These are phyloP conservation scores for Pseudoips prasinana DNA, from an alignment of 2,888 invertebrate genomes.

Conservation along the genomic window DNA sequence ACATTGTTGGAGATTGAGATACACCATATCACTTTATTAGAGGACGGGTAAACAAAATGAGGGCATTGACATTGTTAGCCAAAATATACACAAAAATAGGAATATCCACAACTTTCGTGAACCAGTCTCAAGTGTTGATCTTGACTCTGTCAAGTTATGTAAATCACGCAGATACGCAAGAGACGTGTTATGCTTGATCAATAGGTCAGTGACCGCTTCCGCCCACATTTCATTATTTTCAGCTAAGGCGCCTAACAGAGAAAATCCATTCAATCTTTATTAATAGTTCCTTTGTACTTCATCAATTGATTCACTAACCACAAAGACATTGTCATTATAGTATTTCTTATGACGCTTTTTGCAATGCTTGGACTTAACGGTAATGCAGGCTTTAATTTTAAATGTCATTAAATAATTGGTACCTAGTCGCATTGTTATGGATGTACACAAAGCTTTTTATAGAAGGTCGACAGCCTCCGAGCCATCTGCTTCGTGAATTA, in stretches of 20 bases:
- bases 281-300: conserved; percentile 40
- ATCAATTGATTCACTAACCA: conserved; percentile 30
- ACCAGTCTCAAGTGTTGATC: conserved; percentile 68
- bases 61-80: conserved; percentile 49
- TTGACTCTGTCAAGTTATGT: conserved; percentile 76
- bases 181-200: conserved; percentile 67
- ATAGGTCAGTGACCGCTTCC: conserved; percentile 67
- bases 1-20: no score
- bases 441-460: conserved; percentile 53
- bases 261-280: conserved; percentile 39
- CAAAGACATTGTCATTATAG: conserved; percentile 33
- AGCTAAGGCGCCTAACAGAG: conserved; percentile 43
- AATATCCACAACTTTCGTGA: conserved; percentile 57
- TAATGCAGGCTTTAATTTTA: conserved; percentile 42
- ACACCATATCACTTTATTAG: no score
- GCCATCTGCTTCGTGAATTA: conserved; percentile 58
- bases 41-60: no score
- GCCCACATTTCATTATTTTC: conserved; percentile 52
- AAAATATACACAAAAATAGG: conserved; percentile 36
- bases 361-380: conserved; percentile 44
- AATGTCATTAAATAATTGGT: conserved; percentile 59
- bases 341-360: conserved; percentile 46
- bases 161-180: conserved; percentile 69
- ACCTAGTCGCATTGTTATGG: conserved; percentile 58
- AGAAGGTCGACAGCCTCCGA: conserved; percentile 59